These are phyloP conservation scores for Lithophane socia DNA, from an alignment of 2,888 invertebrate genomes.

Conservation along the genomic window DNA sequence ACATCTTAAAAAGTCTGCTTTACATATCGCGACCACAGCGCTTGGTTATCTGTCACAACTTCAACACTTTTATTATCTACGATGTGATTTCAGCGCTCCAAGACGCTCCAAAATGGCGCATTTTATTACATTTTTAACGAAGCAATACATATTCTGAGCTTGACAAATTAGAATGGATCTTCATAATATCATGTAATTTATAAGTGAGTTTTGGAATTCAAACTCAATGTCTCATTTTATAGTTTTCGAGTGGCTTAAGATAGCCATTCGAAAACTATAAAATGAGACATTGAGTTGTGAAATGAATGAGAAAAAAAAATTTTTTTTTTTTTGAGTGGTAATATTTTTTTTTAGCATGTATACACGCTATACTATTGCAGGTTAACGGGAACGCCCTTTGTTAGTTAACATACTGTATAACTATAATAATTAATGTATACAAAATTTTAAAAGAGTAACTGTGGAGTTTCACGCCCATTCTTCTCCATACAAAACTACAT, in stretches of 20 bases:
- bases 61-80: slow-evolving; percentile 45
- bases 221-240: not conserved
- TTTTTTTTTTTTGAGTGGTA: too few species aligned
- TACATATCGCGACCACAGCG: not conserved
- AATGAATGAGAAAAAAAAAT: too few species aligned
- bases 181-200: slow-evolving; percentile 2
- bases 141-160: slow-evolving; percentile 31
- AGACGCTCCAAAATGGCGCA: slow-evolving; percentile 25
- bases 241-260: too few species aligned
- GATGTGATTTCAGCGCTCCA: slow-evolving; percentile 11
- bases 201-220: not conserved
- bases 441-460: not conserved
- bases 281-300: too few species aligned
- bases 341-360: too few species aligned
- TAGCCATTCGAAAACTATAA: too few species aligned
- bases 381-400: too few species aligned
- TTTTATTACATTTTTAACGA: slow-evolving; percentile 49
- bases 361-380: too few species aligned
- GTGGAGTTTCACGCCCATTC: not conserved
- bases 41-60: slow-evolving; percentile 36
- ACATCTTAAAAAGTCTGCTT: slow-evolving; percentile 7
- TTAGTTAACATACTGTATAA: too few species aligned
- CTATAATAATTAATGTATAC: too few species aligned
- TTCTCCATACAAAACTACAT: not conserved
- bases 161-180: slow-evolving; percentile 43